These are phyloP conservation scores for Suncus etruscus DNA, from an alignment of 2,113 vertebrate genomes.

Conservation along the genomic window DNA sequence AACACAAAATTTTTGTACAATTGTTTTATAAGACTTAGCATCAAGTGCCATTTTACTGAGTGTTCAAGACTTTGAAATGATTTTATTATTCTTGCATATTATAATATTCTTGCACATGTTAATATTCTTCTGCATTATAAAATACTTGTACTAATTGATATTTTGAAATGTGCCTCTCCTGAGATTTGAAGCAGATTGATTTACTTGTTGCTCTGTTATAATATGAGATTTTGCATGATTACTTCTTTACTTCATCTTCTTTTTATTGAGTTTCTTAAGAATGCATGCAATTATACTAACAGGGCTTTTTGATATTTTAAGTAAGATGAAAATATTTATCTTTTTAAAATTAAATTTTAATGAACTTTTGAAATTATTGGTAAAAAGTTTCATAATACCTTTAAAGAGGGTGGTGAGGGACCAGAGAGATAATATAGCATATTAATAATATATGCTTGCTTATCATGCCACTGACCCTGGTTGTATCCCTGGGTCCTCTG, in stretches of 20 bases:
- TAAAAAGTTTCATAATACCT: neutral
- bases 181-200: neutral
- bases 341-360: neutral
- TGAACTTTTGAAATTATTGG: neutral
- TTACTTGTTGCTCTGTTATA: constrained; percentile 26
- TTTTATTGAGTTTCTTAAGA: neutral
- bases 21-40: neutral
- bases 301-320: neutral
- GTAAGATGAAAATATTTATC: constrained; percentile 3
- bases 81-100: constrained; percentile 40
- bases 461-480: too few species aligned
- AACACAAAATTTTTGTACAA: neutral
- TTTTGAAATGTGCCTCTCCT: constrained; percentile 28
- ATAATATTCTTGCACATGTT: constrained; percentile 24
- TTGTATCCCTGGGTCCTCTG: too few species aligned
- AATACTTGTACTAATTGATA: constrained; percentile 1
- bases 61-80: constrained; percentile 37
- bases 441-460: too few species aligned
- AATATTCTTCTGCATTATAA: neutral
- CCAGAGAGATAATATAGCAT: too few species aligned
- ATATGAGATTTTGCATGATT: constrained; percentile 23
- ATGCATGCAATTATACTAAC: neutral
- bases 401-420: neutral
- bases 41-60: constrained; percentile 8
- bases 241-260: neutral